Conservation (phyloP, 2,797 vertebrate genomes). For the Halcyon smyrnensis region DNA sequence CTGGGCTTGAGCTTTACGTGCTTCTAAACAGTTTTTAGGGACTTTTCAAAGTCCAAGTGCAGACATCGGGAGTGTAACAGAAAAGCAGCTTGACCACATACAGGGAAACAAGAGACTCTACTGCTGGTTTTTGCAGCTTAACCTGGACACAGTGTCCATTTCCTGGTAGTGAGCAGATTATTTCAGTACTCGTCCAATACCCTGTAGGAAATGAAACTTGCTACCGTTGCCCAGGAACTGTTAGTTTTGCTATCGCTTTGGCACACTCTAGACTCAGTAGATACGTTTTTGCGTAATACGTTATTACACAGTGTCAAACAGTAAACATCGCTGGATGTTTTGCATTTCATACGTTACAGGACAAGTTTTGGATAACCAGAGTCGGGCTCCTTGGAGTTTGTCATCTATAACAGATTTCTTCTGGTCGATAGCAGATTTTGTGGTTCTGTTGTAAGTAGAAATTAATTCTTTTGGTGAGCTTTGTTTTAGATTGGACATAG, state of each 20-base stretch:
- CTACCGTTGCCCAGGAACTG: accelerated
- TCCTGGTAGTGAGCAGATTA: accelerated
- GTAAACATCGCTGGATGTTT: not conserved
- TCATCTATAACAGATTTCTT: conserved; percentile 89
- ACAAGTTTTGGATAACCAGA: conserved; percentile 89
- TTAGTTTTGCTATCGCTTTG: not conserved
- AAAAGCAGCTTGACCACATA: accelerated
- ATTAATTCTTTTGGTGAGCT: not conserved
- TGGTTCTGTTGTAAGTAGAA: conserved; percentile 90
- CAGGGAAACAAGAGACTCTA: accelerated
- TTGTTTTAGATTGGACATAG: not conserved
- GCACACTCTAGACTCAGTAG: not conserved
- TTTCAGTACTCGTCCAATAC: accelerated
- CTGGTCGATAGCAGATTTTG: conserved; percentile 91
- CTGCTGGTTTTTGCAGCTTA: accelerated
- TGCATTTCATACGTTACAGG: conserved; percentile 74
- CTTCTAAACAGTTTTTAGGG: accelerated
- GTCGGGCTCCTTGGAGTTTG: conserved; percentile 89
- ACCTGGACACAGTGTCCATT: accelerated
- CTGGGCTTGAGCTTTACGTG: accelerated
- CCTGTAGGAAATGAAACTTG: not conserved
- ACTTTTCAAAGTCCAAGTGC: accelerated
- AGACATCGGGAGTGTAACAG: accelerated
- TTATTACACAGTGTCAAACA: not conserved
- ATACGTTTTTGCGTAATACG: accelerated